Evolutionary conservation across 2,797 vertebrate genomes (phyloP), one percentile per base, ranked within the genome.

Genomic region (Gila robusta): DNA sequence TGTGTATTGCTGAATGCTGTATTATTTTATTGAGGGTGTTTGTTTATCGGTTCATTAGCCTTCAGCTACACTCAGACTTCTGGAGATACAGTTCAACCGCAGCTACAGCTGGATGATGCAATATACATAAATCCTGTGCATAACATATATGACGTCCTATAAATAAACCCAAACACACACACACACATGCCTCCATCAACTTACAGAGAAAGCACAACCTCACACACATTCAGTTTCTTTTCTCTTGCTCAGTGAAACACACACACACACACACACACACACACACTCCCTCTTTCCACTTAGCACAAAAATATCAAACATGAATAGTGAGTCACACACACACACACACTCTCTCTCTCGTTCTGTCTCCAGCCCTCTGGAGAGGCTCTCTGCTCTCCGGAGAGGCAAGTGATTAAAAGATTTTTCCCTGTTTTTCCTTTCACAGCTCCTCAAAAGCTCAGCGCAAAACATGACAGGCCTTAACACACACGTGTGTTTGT

Each of bases 331-430:
- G 70, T 41, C 72, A 66, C 59, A 69, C 41, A 82, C 85, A 64
- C 59, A 17, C 67, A 1, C 39, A 39, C 56, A 10, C 66, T n/a
- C 47, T 23, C 49, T 37, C 44, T 28, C 26, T 26, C 70, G 59
- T 28, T 83, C 54, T 76, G 79, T 86, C 52, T 76, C 47, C 28
- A 66, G 59, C 49, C 64, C 83, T 82, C 85, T 39, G 26, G 82
- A 86, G 87, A 86, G 49, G 73, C 54, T 79, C 77, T 89, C 80
- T 86, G 76, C 78, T 85, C 86, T 83, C 84, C 41, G 35, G 80
- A 81, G 85, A 86, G 85, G 80, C 79, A 85, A 85, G 73, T 88
- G 86, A 90, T 90, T 90, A 88, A 86, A 86, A 86, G 73, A 76
- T 87, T 87, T 86, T 79, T 62, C 37, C 83, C 83, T 80, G 49